A percentile compares a stretch with the other conserved stretches of the same genome.
Evolutionary conservation across 2,888 invertebrate genomes (phyloP).

Genomic region (Sphaeridia pumilis): DNA sequence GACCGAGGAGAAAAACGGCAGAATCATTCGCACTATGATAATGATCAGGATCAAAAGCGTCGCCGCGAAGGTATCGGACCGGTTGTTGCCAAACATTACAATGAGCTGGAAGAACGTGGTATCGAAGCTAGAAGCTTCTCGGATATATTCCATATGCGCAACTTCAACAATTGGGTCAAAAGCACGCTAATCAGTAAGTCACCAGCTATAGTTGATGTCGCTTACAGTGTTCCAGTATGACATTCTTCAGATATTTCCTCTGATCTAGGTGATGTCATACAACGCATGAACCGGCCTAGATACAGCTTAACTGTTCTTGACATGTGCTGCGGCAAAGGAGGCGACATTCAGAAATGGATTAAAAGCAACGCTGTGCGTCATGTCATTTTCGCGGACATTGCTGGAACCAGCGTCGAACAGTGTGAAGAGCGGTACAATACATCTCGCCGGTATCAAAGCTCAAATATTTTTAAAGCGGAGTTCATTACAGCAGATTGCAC

Average conservation of each 20-base stretch:
- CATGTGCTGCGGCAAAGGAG: slow-evolving; percentile 97
- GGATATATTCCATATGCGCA: slow-evolving; percentile 82
- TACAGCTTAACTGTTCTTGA: slow-evolving; percentile 61
- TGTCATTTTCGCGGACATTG: slow-evolving; percentile 85
- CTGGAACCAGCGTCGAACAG: slow-evolving; percentile 80
- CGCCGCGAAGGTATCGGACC: slow-evolving; percentile 31
- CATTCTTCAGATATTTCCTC: neutral
- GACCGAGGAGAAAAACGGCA: too few species aligned
- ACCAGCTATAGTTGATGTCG: neutral
- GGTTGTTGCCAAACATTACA: slow-evolving; percentile 86
- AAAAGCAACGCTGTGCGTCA: slow-evolving; percentile 61
- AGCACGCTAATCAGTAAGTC: slow-evolving; percentile 77
- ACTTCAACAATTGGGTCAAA: slow-evolving; percentile 99
- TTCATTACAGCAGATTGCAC: slow-evolving; percentile 88
- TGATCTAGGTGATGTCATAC: slow-evolving; percentile 26
- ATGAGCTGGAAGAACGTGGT: slow-evolving; percentile 72
- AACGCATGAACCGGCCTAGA: slow-evolving; percentile 6
- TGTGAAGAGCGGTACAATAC: slow-evolving; percentile 73
- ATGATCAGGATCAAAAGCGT: neutral
- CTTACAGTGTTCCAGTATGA: neutral
- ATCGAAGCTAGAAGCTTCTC: slow-evolving; percentile 69
- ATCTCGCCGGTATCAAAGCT: slow-evolving; percentile 42
- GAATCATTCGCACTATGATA: too few species aligned
- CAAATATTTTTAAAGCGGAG: slow-evolving; percentile 61
- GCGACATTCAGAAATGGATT: slow-evolving; percentile 93